Conservation (phyloP, 2,113 vertebrate genomes). For the Neodontobutis hainanensis region DNA sequence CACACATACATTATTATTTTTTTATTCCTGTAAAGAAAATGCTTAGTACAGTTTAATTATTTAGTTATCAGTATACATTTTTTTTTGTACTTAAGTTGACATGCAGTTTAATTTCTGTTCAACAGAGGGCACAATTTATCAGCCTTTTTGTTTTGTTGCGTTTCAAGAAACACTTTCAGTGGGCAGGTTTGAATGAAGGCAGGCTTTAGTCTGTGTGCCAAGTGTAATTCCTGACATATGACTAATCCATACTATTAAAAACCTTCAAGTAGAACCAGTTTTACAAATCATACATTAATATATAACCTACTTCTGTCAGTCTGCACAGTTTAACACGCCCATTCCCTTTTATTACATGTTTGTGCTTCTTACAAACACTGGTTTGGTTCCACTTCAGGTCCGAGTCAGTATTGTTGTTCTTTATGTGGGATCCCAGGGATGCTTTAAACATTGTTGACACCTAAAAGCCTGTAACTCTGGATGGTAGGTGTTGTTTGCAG, state of each 20-base stretch:
- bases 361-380: background rate
- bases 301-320: background rate
- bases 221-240: conserved; percentile 6
- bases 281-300: background rate
- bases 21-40: conserved; percentile 23
- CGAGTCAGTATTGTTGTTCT: conserved; percentile 7
- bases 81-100: background rate
- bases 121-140: conserved; percentile 57
- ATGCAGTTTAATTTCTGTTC: conserved; percentile 22
- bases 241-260: conserved; percentile 1
- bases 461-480: conserved; percentile 26
- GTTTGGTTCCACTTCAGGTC: background rate
- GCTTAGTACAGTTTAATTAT: background rate
- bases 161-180: background rate
- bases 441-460: conserved; percentile 44
- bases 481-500: conserved; percentile 30
- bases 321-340: background rate
- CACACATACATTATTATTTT: background rate
- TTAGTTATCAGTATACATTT: background rate
- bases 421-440: conserved; percentile 13
- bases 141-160: background rate
- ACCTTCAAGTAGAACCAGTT: conserved; percentile 3
- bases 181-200: background rate
- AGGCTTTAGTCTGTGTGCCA: conserved; percentile 4
- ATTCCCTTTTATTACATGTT: background rate